Percentiles rank a stretch among this genome's conserved stretches.
phyloP scores from a whole-genome alignment of 2,797 vertebrate genomes.

The Halcyon leucocephala region DNA sequence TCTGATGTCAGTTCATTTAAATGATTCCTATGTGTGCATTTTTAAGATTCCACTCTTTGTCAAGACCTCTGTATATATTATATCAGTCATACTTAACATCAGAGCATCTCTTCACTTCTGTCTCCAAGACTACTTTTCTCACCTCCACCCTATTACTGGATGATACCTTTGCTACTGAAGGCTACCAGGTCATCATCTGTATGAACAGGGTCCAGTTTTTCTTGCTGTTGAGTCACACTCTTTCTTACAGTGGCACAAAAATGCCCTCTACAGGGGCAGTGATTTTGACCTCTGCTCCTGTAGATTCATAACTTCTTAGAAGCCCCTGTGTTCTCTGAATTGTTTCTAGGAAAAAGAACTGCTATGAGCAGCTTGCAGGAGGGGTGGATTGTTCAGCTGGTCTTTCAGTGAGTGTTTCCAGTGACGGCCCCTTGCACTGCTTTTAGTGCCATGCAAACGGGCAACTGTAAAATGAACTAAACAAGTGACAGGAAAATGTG shows the following conservation, averaged over 20 bases:
- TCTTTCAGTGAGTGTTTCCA: not conserved
- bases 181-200: not conserved
- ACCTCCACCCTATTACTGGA: not conserved
- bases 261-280: not conserved
- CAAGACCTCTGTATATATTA: not conserved
- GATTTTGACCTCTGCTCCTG: not conserved
- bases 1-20: not conserved
- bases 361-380: not conserved
- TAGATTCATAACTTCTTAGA: not conserved
- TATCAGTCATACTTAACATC: not conserved
- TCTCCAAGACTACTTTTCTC: not conserved
- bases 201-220: not conserved
- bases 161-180: not conserved
- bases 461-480: fast-evolving
- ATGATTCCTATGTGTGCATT: not conserved
- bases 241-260: not conserved
- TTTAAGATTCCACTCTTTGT: not conserved
- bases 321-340: not conserved
- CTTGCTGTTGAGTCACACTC: not conserved
- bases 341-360: not conserved
- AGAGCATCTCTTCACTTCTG: not conserved
- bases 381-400: not conserved
- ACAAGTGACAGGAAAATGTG: fast-evolving
- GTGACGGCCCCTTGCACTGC: not conserved
- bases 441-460: not conserved